A percentile compares a stretch with the other conserved stretches of the same genome.
These are phyloP conservation scores for Stichopus chloronotus DNA, from an alignment of 35 echinoderm and acorn worm species.

Conservation along the genomic window DNA sequence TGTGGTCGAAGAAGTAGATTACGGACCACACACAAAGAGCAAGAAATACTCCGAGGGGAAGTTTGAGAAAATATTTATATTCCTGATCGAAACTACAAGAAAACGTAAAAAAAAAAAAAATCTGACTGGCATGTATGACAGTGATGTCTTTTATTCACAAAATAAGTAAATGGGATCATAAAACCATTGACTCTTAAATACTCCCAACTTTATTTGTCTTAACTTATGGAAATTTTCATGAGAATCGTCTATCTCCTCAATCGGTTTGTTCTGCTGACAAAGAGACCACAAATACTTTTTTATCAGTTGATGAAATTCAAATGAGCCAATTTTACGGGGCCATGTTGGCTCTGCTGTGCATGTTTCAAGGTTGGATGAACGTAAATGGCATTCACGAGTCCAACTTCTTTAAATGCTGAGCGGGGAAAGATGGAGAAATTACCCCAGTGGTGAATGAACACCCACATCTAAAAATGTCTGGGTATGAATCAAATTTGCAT, in stretches of 20 bases:
- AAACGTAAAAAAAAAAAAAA: too few relatives aligned
- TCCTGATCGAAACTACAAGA: background rate
- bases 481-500: background rate
- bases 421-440: background rate
- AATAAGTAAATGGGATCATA: background rate
- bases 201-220: background rate
- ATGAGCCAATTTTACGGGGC: slow-evolving; percentile 43
- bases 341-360: background rate
- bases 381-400: slow-evolving; percentile 34
- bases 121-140: background rate
- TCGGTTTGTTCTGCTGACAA: background rate
- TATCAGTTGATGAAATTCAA: slow-evolving; percentile 36
- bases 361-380: background rate
- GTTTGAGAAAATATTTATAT: too few relatives aligned
- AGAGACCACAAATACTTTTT: slow-evolving; percentile 8
- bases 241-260: background rate
- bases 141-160: background rate
- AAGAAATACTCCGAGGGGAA: too few relatives aligned
- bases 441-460: background rate
- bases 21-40: too few relatives aligned
- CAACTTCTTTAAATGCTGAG: background rate
- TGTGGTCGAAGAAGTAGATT: too few relatives aligned
- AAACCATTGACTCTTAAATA: slow-evolving; percentile 1
- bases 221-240: background rate
- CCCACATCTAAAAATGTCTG: background rate